These are phyloP conservation scores for Austrofundulus limnaeus DNA, from an alignment of 2,113 vertebrate species.

Conservation along the genomic window DNA sequence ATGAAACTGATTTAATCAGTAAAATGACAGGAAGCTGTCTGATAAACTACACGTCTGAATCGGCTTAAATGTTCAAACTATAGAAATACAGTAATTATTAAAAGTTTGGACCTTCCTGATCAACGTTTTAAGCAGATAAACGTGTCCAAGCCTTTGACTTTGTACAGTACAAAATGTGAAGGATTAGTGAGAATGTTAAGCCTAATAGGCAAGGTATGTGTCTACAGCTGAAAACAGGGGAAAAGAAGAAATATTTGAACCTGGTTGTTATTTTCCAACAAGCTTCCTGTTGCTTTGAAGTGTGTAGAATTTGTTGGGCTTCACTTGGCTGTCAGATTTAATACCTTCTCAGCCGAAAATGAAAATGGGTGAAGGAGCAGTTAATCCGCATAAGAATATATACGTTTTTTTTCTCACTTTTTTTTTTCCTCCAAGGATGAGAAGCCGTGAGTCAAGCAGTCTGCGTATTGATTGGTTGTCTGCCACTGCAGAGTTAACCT, in stretches of 20 bases:
- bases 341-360: constrained; percentile 78
- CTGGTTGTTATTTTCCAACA: constrained; percentile 56
- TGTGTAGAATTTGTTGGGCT: constrained; percentile 77
- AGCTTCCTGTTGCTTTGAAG: constrained; percentile 69
- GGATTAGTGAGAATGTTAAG: neutral
- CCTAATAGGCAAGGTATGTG: constrained; percentile 21
- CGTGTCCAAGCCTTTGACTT: too few relatives aligned
- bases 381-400: constrained; percentile 75
- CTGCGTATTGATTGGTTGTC: constrained; percentile 72
- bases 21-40: too few relatives aligned
- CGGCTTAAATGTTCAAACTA: too few relatives aligned
- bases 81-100: too few relatives aligned
- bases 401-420: neutral
- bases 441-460: constrained; percentile 64
- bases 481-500: constrained; percentile 54
- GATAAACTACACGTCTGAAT: too few relatives aligned
- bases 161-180: neutral
- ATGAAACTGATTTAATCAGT: too few relatives aligned
- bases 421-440: constrained; percentile 60
- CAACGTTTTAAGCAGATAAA: too few relatives aligned
- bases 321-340: constrained; percentile 79
- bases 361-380: constrained; percentile 76
- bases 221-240: constrained; percentile 51
- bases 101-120: too few relatives aligned
- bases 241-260: constrained; percentile 66